These are phyloP conservation scores for Marcusenius ussheri DNA, from an alignment of 2,113 vertebrate species.

Conservation along the genomic window DNA sequence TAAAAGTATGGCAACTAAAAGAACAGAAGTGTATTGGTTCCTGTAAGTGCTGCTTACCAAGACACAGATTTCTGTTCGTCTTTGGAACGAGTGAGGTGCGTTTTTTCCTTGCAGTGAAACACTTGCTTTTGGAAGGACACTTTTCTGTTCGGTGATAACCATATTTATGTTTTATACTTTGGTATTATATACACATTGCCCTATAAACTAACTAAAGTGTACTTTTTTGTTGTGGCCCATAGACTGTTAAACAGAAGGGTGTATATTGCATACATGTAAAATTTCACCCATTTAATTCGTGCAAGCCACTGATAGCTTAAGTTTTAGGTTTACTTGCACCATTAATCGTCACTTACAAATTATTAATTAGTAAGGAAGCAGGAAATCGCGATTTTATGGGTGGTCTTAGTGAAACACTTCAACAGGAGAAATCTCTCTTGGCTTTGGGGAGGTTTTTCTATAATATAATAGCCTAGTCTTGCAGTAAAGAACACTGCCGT, in stretches of 20 bases:
- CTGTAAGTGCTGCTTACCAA: constrained; percentile 1
- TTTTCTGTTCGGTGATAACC: neutral
- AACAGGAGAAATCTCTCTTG: neutral
- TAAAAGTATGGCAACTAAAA: neutral
- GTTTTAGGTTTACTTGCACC: neutral
- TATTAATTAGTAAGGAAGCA: neutral
- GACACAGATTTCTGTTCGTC: neutral
- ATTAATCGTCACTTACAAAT: neutral
- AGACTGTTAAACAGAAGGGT: neutral
- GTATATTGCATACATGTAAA: neutral
- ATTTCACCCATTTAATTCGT: neutral
- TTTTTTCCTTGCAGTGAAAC: neutral
- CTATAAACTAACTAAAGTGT: neutral
- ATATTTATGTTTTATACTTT: neutral
- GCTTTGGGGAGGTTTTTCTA: neutral
- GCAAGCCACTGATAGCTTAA: neutral
- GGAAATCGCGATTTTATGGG: neutral
- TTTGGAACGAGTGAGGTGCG: neutral
- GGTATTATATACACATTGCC: neutral
- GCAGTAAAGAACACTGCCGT: neutral
- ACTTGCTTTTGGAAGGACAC: neutral
- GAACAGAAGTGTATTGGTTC: neutral
- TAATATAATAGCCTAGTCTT: neutral
- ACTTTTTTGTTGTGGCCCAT: neutral
- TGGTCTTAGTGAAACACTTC: neutral